phyloP scores from a whole-genome alignment of 2,888 invertebrate species.

The Pediacus dermestoides region DNA sequence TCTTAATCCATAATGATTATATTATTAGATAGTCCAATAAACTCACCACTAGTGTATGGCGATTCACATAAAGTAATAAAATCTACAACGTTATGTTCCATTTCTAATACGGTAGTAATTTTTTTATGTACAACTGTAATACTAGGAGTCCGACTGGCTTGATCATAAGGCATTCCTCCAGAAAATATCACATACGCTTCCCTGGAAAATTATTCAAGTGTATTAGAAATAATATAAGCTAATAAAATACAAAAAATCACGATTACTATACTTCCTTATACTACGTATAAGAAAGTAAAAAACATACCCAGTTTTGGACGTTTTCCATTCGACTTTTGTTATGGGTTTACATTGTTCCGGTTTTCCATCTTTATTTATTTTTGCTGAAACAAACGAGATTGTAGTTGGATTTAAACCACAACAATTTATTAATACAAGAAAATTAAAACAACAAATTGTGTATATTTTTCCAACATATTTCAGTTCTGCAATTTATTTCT shows the following conservation, averaged over 20 bases:
- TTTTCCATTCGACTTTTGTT: conserved; percentile 93
- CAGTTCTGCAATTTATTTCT: no score
- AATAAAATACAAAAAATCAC: conserved; percentile 12
- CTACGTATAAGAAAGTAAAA: conserved; percentile 2
- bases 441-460: no score
- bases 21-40: no score
- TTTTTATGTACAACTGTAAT: conserved; percentile 96
- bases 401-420: no score
- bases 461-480: no score
- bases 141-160: conserved; percentile 85
- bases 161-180: conserved; percentile 90
- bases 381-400: conserved; percentile 61
- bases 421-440: no score
- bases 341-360: conserved; percentile 92
- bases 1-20: no score
- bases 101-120: conserved; percentile 95
- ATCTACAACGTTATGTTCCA: conserved; percentile 98
- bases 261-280: not conserved
- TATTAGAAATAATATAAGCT: conserved; percentile 14
- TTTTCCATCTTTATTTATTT: conserved; percentile 88
- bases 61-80: conserved; percentile 95
- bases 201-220: conserved; percentile 53
- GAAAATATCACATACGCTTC: conserved; percentile 96
- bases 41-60: conserved; percentile 85
- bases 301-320: conserved; percentile 74